Conservation (phyloP, 2,113 vertebrate genomes). For the Rhagologus leucostigma region DNA sequence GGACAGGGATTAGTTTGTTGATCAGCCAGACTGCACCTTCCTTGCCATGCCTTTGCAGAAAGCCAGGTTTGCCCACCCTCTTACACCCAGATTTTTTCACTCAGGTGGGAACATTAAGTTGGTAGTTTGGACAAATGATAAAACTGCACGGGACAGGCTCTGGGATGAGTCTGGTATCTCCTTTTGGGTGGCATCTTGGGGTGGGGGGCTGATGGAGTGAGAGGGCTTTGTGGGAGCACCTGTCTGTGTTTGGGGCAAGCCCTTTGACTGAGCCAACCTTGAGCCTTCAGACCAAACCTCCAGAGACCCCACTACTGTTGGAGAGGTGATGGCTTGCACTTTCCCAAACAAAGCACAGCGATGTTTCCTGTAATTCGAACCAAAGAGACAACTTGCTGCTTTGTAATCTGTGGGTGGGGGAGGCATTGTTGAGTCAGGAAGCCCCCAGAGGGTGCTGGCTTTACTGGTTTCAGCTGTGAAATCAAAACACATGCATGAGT, state of each 20-base stretch:
- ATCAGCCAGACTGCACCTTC: not conserved
- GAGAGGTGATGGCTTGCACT: constrained; percentile 15
- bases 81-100: not conserved
- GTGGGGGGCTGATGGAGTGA: not conserved
- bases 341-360: constrained; percentile 28
- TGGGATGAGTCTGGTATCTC: not conserved
- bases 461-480: constrained; percentile 68
- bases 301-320: not conserved
- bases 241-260: not conserved
- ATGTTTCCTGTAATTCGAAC: constrained; percentile 54
- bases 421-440: constrained; percentile 26
- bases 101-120: not conserved
- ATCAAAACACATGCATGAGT: constrained; percentile 55
- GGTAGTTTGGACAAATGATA: not conserved
- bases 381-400: constrained; percentile 46
- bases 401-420: constrained; percentile 42
- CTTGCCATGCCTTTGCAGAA: not conserved
- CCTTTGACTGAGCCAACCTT: not conserved
- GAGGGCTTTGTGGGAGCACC: not conserved
- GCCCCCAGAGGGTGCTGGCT: constrained; percentile 42
- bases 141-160: rapidly evolving
- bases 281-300: not conserved
- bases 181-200: not conserved
- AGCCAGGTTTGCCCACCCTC: not conserved
- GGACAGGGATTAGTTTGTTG: not conserved